Conservation (phyloP, 1,140 invertebrate genomes). For the Euura lappo region DNA sequence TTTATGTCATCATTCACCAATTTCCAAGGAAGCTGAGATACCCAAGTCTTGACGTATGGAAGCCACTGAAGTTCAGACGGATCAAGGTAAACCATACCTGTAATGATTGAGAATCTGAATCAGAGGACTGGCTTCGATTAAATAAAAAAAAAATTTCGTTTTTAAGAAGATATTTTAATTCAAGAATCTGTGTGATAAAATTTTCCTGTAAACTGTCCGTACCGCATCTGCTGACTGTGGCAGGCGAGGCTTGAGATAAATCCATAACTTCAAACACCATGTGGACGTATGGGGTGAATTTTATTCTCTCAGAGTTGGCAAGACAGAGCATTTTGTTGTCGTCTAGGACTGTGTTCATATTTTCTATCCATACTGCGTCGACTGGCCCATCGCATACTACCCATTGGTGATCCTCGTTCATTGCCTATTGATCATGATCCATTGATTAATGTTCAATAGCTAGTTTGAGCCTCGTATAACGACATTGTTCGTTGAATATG, state of each 20-base stretch:
- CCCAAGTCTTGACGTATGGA: conserved; percentile 83
- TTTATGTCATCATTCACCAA: conserved; percentile 63
- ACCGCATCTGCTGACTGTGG: conserved; percentile 78
- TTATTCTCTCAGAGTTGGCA: conserved; percentile 89
- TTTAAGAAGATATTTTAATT: not conserved
- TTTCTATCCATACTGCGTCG: conserved; percentile 95
- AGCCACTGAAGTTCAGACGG: conserved; percentile 80
- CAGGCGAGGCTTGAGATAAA: conserved; percentile 84
- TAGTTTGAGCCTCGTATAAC: not conserved
- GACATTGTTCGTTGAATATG: conserved; percentile 11
- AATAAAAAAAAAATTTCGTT: not conserved
- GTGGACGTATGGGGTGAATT: conserved; percentile 80
- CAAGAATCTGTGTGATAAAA: conserved; percentile 12
- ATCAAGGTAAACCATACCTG: conserved; percentile 91
- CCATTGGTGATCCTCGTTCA: conserved; percentile 78
- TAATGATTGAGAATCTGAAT: conserved; percentile 30
- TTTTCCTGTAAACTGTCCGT: conserved; percentile 7
- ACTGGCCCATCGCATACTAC: conserved; percentile 90
- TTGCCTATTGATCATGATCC: conserved; percentile 41
- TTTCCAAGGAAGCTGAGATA: conserved; percentile 64
- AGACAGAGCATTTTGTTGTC: conserved; percentile 93
- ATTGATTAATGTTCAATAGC: not conserved
- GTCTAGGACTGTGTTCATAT: conserved; percentile 92
- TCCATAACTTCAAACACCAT: conserved; percentile 92
- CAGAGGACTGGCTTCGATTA: conserved; percentile 25